Evolutionary conservation across 2,888 invertebrate species (phyloP).

Genomic region (Ectemnius continuus): DNA sequence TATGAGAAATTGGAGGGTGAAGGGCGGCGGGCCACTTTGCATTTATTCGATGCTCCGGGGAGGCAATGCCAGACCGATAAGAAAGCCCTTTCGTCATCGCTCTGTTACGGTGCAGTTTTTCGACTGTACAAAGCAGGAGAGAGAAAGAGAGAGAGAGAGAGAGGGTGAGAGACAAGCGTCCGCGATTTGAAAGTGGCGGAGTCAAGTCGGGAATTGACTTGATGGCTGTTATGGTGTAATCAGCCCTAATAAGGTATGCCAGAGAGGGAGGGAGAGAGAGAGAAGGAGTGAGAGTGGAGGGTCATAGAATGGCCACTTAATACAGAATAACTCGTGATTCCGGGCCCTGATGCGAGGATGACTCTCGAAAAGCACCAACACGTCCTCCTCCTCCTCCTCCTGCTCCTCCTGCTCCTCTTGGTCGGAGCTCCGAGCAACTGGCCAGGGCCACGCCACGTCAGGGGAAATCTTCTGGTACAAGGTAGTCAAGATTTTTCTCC

Average conservation of each 20-base stretch:
- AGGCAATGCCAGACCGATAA: conserved; percentile 48
- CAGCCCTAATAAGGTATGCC: conserved; percentile 57
- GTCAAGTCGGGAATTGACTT: conserved; percentile 34
- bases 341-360: conserved; percentile 47
- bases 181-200: conserved; percentile 47
- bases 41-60: conserved; percentile 17
- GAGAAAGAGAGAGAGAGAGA: too few relatives aligned
- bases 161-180: neutral
- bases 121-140: neutral
- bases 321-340: conserved; percentile 60
- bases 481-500: conserved; percentile 11
- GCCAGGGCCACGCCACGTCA: too few relatives aligned
- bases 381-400: too few relatives aligned
- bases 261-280: too few relatives aligned
- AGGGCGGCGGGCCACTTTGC: neutral
- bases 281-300: conserved; percentile 22
- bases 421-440: too few relatives aligned
- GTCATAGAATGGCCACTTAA: conserved; percentile 59
- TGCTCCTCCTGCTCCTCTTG: too few relatives aligned
- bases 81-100: conserved; percentile 29
- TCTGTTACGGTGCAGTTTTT: conserved; percentile 45
- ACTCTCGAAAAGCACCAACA: conserved; percentile 46
- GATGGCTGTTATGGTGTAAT: conserved; percentile 58
- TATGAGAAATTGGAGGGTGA: neutral
- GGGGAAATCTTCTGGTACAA: conserved; percentile 21